Evolutionary conservation across 1,140 invertebrate species (phyloP).

Genomic region (Conus ventricosus): DNA sequence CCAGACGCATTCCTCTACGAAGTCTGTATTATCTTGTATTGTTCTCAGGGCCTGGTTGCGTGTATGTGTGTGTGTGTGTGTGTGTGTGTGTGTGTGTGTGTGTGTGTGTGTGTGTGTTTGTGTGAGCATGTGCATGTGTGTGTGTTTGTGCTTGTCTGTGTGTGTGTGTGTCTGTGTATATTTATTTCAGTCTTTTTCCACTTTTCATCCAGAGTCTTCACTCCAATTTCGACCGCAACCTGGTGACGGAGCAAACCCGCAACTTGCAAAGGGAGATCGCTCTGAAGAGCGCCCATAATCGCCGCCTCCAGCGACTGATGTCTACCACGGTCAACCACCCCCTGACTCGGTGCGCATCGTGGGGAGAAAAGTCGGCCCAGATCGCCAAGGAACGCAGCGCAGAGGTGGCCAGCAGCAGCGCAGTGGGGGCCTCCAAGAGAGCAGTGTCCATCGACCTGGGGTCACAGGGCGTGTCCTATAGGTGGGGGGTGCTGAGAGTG

Average conservation of each 20-base stretch:
- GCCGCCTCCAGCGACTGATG: constrained; percentile 4
- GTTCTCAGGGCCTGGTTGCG: no score
- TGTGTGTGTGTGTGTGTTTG: no score
- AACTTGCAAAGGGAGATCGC: constrained; percentile 10
- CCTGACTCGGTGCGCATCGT: background rate
- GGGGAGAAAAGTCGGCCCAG: background rate
- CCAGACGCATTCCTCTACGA: no score
- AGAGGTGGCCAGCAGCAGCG: background rate
- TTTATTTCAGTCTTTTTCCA: background rate
- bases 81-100: no score
- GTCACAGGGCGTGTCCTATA: background rate
- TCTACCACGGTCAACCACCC: background rate
- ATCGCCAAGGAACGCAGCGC: background rate
- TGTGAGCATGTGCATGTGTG: background rate
- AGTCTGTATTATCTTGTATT: no score
- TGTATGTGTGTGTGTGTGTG: no score
- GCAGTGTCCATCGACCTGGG: background rate
- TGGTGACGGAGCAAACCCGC: background rate
- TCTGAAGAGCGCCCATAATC: background rate
- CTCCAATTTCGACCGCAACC: constrained; percentile 26
- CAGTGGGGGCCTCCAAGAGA: background rate
- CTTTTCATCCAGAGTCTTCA: background rate
- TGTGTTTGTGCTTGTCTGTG: background rate
- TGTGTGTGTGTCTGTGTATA: background rate
- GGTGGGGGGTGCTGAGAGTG: background rate